Base-by-base conservation (phyloP, 2,797 vertebrate genomes). In the Anguilla marmorata region DNA sequence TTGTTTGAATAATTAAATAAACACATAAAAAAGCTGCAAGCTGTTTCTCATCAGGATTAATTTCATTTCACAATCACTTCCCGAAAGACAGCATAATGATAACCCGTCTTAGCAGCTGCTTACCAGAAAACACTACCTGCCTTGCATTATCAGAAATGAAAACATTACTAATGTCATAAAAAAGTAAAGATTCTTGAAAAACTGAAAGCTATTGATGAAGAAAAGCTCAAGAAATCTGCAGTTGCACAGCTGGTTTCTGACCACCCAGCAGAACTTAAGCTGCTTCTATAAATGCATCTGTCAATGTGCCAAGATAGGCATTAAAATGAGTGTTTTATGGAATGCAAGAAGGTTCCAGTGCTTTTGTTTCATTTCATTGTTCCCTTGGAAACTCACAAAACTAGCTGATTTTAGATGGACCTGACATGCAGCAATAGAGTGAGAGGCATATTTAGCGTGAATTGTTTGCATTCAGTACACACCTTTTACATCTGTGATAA, bases 261-360 rank as follows among this genome's bases (percentile, higher is more conserved):
- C 24, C 24, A 27, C 63, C 63, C 24, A 69, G 63, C 63, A 69
- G 63, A 69, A 27, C 24, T 19, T 58, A 19, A 58, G 16, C 56
- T 58, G 16, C 14, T 19, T 69, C 63, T 27, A 69, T 69, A 27
- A 69, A 69, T 69, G 24, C 63, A 66, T 9, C 24, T 69, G 63
- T 69, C 63, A 69, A 69, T 69, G 63, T 27, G 63, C 63, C 63
- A 69, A 69, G 63, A 69, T 9, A 69, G n/a, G 63, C 7, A 69
- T 69, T 69, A 27, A 69, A 69, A 69, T n/a, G 24, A 69, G n/a
- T 69, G n/a, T 69, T 69, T 27, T 69, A 69, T 69, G n/a, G 63
- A 69, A 69, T n/a, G 14, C 63, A 27, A 69, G 63, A 27, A 69
- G n/a, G 63, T 69, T 27, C 63, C 24, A 69, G 5, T 69, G n/a